Conservation (phyloP, 2,113 vertebrate species). For the Antennarius striatus region DNA sequence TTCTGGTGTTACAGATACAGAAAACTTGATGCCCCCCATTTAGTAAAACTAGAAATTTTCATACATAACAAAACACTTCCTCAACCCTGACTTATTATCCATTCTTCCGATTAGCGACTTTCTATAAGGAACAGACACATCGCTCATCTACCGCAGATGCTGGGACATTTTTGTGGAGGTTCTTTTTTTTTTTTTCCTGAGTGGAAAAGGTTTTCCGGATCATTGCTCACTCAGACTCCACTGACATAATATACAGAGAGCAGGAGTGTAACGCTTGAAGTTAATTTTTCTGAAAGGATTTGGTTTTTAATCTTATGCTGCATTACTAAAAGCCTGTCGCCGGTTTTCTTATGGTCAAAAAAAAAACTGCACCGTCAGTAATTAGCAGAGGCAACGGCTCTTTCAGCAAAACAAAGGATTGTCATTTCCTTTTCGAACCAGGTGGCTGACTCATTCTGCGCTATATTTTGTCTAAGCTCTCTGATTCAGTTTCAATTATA, state of each 20-base stretch:
- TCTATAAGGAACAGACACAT: constrained; percentile 63
- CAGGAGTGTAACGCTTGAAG: constrained; percentile 29
- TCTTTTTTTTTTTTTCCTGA: constrained; percentile 41
- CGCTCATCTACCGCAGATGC: constrained; percentile 62
- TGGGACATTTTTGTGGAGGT: constrained; percentile 59
- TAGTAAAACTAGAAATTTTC: constrained; percentile 38
- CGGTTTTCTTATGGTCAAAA: constrained; percentile 44
- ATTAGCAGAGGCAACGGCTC: constrained; percentile 50
- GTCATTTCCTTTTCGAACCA: constrained; percentile 42
- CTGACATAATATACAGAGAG: constrained; percentile 68
- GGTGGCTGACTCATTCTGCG: constrained; percentile 50
- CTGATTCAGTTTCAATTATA: constrained; percentile 38
- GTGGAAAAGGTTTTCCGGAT: constrained; percentile 61
- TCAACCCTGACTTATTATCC: constrained; percentile 77
- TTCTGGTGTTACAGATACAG: constrained; percentile 28
- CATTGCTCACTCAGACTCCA: constrained; percentile 59
- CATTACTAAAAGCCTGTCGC: constrained; percentile 69
- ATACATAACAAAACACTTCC: constrained; percentile 50
- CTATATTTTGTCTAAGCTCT: constrained; percentile 50
- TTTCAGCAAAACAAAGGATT: constrained; percentile 45
- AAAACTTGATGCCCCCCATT: constrained; percentile 40
- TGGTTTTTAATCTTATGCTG: constrained; percentile 72
- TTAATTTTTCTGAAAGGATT: constrained; percentile 80
- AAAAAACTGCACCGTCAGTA: constrained; percentile 59
- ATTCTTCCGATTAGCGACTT: constrained; percentile 61